Evolutionary conservation across 2,113 vertebrate species (phyloP), one percentile per base, ranked within the genome.

Genomic region (Centrocercus urophasianus): DNA sequence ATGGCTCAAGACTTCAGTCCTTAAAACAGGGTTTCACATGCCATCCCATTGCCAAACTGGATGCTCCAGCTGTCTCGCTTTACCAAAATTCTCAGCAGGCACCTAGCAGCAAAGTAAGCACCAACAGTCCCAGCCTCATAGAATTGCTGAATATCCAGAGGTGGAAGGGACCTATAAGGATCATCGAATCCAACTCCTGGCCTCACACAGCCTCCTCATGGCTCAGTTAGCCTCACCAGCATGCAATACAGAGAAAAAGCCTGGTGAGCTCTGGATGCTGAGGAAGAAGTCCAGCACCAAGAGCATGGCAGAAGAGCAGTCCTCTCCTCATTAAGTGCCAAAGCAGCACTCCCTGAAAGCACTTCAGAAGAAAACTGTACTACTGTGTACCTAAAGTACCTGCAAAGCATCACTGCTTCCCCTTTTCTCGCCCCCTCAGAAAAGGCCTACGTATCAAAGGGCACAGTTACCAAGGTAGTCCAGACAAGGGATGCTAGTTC

Each of bases 41-140:
- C 50, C 25, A 52, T 52, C 25, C 25, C 50, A 27, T 66, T 66
- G 43, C 42, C 2, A 6, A 61, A 43, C 8, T 21, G 42, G 32
- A 36, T n/a, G 36, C 17, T 0, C 0, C 6, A 47, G 14, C 57
- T 71, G 21, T 5, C 0, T 1, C 54, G 57, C 40, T 73, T 80
- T 24, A 7, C 43, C 54, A 75, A 71, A 85, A 65, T 42, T 42
- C n/a, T 20, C 2, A 0, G 36, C n/a, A 52, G 74, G 20, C 27
- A 40, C 43, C 52, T 45, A 42, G 11, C 40, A 66, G 15, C n/a
- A 34, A 45, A 30, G 30, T 6, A 43, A 76, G 27, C 28, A 83
- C 8, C 60, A 38, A 28, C 70, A 89, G 50, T 25, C 43, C 43
- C 65, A 57, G 50, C 59, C 24, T 61, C 57, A 52, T 27, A 27